These are phyloP conservation scores for Zhengitettix transpicula DNA, from an alignment of 2,888 invertebrate species.

Conservation along the genomic window DNA sequence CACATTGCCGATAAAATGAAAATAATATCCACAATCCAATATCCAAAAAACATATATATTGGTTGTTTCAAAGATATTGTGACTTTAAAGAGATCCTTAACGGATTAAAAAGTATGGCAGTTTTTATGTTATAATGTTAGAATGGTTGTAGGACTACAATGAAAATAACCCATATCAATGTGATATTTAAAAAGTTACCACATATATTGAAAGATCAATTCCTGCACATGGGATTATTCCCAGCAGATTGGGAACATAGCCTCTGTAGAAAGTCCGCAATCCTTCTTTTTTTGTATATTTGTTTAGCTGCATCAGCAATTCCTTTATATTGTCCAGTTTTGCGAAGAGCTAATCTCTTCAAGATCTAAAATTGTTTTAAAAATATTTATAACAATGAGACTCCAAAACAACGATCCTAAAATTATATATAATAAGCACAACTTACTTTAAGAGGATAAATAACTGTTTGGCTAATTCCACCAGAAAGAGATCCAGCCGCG, in stretches of 20 bases:
- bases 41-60: no score
- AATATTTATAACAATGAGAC: background rate
- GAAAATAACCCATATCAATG: background rate
- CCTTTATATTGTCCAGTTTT: slow-evolving; percentile 88
- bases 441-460: slow-evolving; percentile 92
- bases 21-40: no score
- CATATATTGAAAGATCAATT: slow-evolving; percentile 94
- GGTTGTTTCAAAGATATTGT: no score
- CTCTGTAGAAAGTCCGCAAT: slow-evolving; percentile 76
- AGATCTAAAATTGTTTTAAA: slow-evolving; percentile 37
- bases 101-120: no score
- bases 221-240: slow-evolving; percentile 98
- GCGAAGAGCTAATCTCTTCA: slow-evolving; percentile 88
- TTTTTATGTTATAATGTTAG: no score
- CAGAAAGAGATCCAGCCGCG: slow-evolving; percentile 86
- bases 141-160: no score
- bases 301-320: slow-evolving; percentile 74
- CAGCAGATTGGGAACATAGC: slow-evolving; percentile 93
- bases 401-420: background rate
- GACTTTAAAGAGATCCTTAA: no score
- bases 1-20: no score
- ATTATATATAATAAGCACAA: background rate
- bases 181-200: slow-evolving; percentile 35
- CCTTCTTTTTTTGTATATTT: slow-evolving; percentile 80
- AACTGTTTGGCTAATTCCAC: slow-evolving; percentile 84